Base-by-base conservation (phyloP, 2,797 vertebrate genomes). In the Girardinus metallicus region DNA sequence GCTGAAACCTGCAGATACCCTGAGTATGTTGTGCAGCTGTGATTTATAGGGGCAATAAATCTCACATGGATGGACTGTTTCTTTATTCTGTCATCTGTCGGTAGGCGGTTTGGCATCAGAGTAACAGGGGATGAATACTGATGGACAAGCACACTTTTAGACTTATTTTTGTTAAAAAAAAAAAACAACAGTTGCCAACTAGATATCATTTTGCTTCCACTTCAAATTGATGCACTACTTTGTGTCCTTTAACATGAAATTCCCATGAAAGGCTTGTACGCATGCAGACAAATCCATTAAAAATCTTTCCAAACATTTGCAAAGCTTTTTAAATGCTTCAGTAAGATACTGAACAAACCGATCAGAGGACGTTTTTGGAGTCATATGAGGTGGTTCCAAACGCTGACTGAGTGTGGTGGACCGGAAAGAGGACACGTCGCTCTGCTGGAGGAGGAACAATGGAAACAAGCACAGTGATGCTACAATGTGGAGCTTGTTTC, bases 401-500 rank as follows among this genome's bases (percentile, higher is more conserved):
- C 80, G 78, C 55, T 70, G 53, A 75, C 55, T 34, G 5, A 26
- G 46, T 47, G 29, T 36, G 31, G 62, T 70, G 1, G 1, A 55
- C 41, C 66, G 55, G 23, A 78, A 82, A 68, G 39, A 36, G 71
- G 49, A 60, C 29, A 3, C 51, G 51, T 83, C 44, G 18, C 64
- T 46, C 36, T 23, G 41, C 43, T 80, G 36, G 72, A 84, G 29
- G 68, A 41, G 16, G 53, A 80, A 74, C 57, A 76, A 66, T 68
- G 76, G 71, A 70, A 43, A 46, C 62, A 11, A 77, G 62, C 64
- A 21, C 23, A n/a, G 49, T 83, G 75, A 53, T 68, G 76, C 39
- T 53, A 74, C 49, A 80, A 43, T 75, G 68, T 36, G 43, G 47
- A 80, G 74, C 49, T 73, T 64, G 66, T 70, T 77, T 51, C 26